These are phyloP conservation scores for Taeniopygia guttata DNA, from an alignment of 2,797 vertebrate species.

Conservation along the genomic window DNA sequence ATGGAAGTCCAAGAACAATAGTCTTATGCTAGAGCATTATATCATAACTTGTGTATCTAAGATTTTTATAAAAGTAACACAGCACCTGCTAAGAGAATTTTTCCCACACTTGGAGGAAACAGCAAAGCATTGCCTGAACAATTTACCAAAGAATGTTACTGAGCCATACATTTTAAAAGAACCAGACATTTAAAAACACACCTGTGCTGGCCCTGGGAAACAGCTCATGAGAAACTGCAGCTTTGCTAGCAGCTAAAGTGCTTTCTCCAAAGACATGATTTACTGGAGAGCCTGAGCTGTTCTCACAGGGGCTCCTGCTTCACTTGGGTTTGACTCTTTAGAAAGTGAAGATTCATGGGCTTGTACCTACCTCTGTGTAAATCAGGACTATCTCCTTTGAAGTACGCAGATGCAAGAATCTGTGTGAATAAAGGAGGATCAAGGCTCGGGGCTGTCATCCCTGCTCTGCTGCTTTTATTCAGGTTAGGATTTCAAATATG, in stretches of 20 bases:
- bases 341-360: constrained; percentile 41
- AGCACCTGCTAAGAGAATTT: background rate
- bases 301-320: background rate
- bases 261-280: constrained; percentile 1
- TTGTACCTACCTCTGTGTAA: constrained; percentile 18
- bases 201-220: constrained; percentile 29
- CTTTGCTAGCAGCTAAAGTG: constrained; percentile 3
- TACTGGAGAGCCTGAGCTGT: constrained; percentile 42
- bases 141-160: constrained; percentile 17
- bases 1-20: constrained; percentile 13
- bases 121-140: background rate
- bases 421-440: background rate
- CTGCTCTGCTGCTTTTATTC: constrained; percentile 44
- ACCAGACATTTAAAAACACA: constrained; percentile 20
- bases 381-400: constrained; percentile 49
- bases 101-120: constrained; percentile 1
- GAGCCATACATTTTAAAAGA: constrained; percentile 22
- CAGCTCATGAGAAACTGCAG: background rate
- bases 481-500: constrained; percentile 51
- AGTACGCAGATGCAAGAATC: constrained; percentile 17
- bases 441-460: background rate
- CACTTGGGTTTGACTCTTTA: background rate
- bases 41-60: background rate
- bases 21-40: background rate
- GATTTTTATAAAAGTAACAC: background rate